Base-by-base conservation (phyloP, 2,113 vertebrate genomes). In the Hoplias malabaricus region DNA sequence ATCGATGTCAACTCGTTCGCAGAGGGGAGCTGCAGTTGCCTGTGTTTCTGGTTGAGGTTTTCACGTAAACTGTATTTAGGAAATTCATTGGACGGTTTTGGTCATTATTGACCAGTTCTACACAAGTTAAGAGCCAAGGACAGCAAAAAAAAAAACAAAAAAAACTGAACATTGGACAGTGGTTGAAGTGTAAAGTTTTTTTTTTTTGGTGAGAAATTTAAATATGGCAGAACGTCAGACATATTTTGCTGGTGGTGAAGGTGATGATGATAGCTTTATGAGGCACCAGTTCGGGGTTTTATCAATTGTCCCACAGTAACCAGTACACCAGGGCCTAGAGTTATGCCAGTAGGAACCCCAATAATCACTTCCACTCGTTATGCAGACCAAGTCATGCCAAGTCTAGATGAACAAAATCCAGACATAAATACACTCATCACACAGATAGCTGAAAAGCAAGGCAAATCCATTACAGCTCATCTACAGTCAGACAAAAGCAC, bases 381-480 rank as follows among this genome's bases (percentile, higher is more conserved):
- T 57, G 75, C 53, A 56, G 63, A 69, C 25, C 36, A n/a, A 56
- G 65, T 23, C 48, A 77, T 68, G 43, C 63, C 63, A 56, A 68
- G 65, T 48, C 29, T 36, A 13, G 63, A 61, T 16, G 27, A 70
- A 14, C 75, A 69, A 34, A 77, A 69, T 29, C 50, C 75, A 59
- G 75, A 69, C 14, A 13, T 77, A 36, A 36, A 48, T 56, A 14
- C 50, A 25, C 75, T 77, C 25, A 77, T 69, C 23, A 69, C 66
- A 69, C 65, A 77, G 36, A 56, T 77, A 12, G 75, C 75, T 69
- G 75, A 69, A 21, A 69, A 69, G 53, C 25, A 59, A n/a, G 74
- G 63, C 50, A 27, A 76, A 29, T 68, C 74, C 5, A 76, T 76
- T 34, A 56, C 65, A 40, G 65, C 75, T 21, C 27, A 76, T 25